Base-by-base conservation (phyloP, 1,140 invertebrate genomes). In the Oppia nitens region DNA sequence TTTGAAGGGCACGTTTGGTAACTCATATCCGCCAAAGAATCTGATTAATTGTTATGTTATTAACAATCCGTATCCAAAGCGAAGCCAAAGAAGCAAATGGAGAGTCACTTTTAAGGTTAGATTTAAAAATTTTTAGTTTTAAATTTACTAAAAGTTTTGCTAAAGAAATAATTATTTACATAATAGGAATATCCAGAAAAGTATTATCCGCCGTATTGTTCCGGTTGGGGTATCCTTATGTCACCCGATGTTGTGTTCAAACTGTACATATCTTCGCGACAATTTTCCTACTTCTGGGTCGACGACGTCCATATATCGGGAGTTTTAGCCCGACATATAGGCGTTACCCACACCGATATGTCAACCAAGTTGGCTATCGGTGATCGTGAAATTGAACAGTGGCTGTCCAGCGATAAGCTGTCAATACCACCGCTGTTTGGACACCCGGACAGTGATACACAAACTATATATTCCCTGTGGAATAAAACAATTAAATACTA, bases 281-380 rank as follows among this genome's bases (percentile, higher is more conserved):
- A 57, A 23, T 63, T 70, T 24, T 68, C 74, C 20, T 83, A 81
- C 63, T 87, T 89, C 71, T 89, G 85, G 85, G 86, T 89, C 59
- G 86, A 90, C 69, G 86, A 90, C 70, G 79, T 85, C 4, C 81
- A 79, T 68, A 67, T 90, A 0, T 87, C 85, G 17, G 87, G 86
- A 11, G 77, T 85, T 55, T 71, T 88, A 51, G 75, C 81, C 3
- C 68, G 79, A 47, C 69, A 75, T 53, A 66, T 79, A 27, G 71
- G 74, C 45, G 74, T 87, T 32, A 70, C 73, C 55, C 70, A 84
- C 29, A 71, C 74, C 32, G 75, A 81, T 47, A 68, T 87, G 20
- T 75, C 53, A 12, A 32, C 56, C 48, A 62, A 64, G 53, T 47
- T 64, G 25, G 60, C 58, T n/a, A 27, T 62, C 1, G 51, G 49